Base-by-base conservation (phyloP, 2,113 vertebrate species). In the Hydrochoerus hydrochaeris region DNA sequence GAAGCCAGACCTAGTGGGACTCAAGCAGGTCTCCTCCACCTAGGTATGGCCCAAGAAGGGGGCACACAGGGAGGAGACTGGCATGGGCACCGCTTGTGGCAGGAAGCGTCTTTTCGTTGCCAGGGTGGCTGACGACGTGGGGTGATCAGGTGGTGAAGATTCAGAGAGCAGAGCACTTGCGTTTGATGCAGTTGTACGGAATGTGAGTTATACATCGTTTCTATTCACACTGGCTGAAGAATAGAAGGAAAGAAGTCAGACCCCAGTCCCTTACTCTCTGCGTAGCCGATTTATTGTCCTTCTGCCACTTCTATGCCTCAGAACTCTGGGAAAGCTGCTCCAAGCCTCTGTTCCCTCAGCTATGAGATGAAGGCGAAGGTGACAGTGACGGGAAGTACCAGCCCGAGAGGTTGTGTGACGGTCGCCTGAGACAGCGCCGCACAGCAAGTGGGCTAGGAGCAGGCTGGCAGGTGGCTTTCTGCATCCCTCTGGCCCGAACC, bases 351-450 rank as follows among this genome's bases (percentile, higher is more conserved):
- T 26, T 11, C 32, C 20, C 83, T 30, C n/a, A 2, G 28, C 65
- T 52, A 19, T 12, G 67, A 58, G 41, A 19, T 2, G 44, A 11
- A 24, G 65, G 5, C 10, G 9, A 2, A 1, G 60, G 5, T 5
- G 57, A 0, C 4, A 10, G 4, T 0, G 38, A 0, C 0, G 7
- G 88, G 0, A 4, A 4, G 35, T 17, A 1, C 58, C 14, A 13
- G 24, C 3, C 44, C 5, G 0, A 2, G 7, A 38, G n/a, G 49
- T 14, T 4, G 60, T 20, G 63, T 1, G 17, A 12, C 22, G 30
- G 14, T 30, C 5, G 20, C 0, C 62, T 1, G 46, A 24, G 69
- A 2, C 5, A 3, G 5, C 0, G 1, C 19, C 28, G 12, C 1
- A 1, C 24, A 30, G 46, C 14, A 17, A 7, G 46, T 4, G 4